Base-by-base conservation (phyloP, 2,113 vertebrate species). In the Edolisoma coerulescens region DNA sequence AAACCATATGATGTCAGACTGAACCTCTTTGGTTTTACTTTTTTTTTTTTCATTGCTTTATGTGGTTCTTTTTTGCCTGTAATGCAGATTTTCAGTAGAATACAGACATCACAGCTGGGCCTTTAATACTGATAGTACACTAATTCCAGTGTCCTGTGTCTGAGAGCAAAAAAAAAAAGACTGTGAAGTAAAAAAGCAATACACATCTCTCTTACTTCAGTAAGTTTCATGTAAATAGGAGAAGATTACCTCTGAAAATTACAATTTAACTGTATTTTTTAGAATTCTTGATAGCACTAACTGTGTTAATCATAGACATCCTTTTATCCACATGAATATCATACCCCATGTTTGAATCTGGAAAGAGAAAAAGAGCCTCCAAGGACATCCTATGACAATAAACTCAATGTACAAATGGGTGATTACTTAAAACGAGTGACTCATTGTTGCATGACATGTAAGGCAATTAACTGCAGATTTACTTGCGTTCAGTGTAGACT, bases 401-500 rank as follows among this genome's bases (percentile, higher is more conserved):
- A 86, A 77, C 6, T 26, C 45, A 20, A 24, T 13, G 3, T 75
- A 79, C 39, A 86, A 86, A 87, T 15, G 35, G 35, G 13, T 2
- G 18, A 73, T 89, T 96, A 73, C 79, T 94, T 90, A 75, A 70
- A 93, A 69, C 28, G 60, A 82, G 63, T 67, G 79, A 90, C 57
- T 93, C 69, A 64, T 32, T 90, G 23, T 56, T 90, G 73, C 64
- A 73, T 39, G 56, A 56, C 52, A 61, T 1, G 6, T 56, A 37
- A 60, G 4, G 9, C 85, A 89, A 97, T 93, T 82, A 57, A 92
- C 78, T 94, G 67, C 88, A 90, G 91, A 89, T 83, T 82, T 90
- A 52, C 68, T 84, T 32, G 47, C 73, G 61, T 67, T 95, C 85
- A 77, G 65, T 16, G 44, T 73, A 95, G 94, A 85, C 33, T 71